A percentile compares a stretch with the other conserved stretches of the same genome.
These are phyloP conservation scores for Thereva nobilitata DNA, from an alignment of 2,888 invertebrate genomes.

Conservation along the genomic window DNA sequence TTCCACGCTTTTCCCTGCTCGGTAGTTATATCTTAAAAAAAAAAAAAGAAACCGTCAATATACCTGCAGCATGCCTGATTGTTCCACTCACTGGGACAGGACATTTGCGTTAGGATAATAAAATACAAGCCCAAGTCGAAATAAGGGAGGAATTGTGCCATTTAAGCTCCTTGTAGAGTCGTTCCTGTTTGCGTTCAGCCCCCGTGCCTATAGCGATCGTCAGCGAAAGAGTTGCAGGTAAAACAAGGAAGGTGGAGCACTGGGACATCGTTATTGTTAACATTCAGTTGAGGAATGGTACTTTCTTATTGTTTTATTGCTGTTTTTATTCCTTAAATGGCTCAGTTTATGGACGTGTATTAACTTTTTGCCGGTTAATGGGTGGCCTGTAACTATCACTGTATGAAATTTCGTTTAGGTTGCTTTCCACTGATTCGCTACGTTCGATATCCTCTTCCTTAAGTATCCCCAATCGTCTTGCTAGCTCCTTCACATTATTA, in stretches of 20 bases:
- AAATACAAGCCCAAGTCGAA: background rate
- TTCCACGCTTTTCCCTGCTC: constrained; percentile 2
- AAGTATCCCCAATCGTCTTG: constrained; percentile 84
- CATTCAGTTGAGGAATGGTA: no score
- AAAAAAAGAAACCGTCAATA: constrained; percentile 1
- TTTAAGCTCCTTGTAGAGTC: constrained; percentile 3
- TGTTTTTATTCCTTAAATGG: constrained; percentile 22
- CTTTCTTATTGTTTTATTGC: constrained; percentile 22
- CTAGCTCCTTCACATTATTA: constrained; percentile 83
- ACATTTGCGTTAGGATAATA: constrained; percentile 21
- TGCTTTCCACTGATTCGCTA: background rate
- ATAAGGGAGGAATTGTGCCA: background rate
- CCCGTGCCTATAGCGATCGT: constrained; percentile 4
- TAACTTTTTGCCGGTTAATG: constrained; percentile 21
- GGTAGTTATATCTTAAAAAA: constrained; percentile 8
- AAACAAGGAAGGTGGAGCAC: background rate
- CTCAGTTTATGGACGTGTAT: constrained; percentile 24
- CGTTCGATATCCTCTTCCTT: constrained; percentile 70
- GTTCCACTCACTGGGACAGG: constrained; percentile 1
- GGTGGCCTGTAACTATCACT: background rate
- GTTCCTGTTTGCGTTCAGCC: constrained; percentile 4
- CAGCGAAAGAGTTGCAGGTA: constrained; percentile 2
- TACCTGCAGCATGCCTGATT: constrained; percentile 1
- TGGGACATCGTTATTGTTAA: background rate
- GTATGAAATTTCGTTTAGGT: constrained; percentile 16